Evolutionary conservation across 2,888 invertebrate genomes (phyloP).

Genomic region (Sceliomorpha sp.): DNA sequence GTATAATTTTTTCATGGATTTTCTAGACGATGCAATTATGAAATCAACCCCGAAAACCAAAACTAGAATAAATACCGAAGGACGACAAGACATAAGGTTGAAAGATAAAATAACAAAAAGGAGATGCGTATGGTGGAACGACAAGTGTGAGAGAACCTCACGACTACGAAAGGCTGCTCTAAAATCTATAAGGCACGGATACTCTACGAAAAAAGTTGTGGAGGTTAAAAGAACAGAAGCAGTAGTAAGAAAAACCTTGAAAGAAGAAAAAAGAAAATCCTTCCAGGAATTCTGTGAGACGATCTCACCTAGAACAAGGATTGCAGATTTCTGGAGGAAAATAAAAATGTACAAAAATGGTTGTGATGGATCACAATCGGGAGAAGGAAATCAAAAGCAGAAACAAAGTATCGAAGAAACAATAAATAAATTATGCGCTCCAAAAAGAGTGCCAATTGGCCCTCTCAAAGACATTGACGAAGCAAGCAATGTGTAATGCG

Average conservation of each 20-base stretch:
- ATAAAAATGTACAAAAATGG: slow-evolving; percentile 10
- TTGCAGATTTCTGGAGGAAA: slow-evolving; percentile 4
- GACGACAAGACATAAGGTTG: background rate
- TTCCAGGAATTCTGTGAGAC: slow-evolving; percentile 1
- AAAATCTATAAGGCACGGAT: slow-evolving; percentile 2
- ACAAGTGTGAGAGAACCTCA: slow-evolving; percentile 11
- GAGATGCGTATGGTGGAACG: slow-evolving; percentile 38
- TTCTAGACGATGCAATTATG: slow-evolving; percentile 4
- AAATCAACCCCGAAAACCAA: slow-evolving; percentile 1
- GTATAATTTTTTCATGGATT: slow-evolving; percentile 10
- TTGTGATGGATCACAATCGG: background rate
- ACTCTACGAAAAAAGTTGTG: background rate
- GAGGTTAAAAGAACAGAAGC: slow-evolving; percentile 5
- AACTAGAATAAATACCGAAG: too few relatives aligned
- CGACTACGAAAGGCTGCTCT: background rate
- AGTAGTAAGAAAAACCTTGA: background rate
- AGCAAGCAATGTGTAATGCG: background rate
- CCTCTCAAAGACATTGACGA: background rate
- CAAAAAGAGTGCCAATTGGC: background rate
- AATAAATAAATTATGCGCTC: slow-evolving; percentile 1
- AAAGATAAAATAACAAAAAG: slow-evolving; percentile 4
- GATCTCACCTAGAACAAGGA: slow-evolving; percentile 8
- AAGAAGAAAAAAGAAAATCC: slow-evolving; percentile 1
- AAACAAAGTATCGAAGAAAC: slow-evolving; percentile 13
- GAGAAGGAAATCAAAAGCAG: slow-evolving; percentile 16